Conservation (phyloP, 2,113 vertebrate species). For the Melierax canorus region DNA sequence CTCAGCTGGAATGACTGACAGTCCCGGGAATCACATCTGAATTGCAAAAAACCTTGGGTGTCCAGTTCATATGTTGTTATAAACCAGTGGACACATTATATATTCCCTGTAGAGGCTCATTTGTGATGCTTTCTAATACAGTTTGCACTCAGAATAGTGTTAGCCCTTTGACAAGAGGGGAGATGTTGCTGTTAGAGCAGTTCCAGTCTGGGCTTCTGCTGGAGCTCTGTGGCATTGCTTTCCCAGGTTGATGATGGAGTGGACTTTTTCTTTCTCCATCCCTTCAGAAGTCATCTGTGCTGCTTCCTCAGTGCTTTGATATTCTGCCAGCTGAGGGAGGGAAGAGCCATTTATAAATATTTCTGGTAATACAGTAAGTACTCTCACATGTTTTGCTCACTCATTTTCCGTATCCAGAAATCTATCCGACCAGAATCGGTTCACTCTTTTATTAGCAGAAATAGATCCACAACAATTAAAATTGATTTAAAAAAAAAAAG, state of each 20-base stretch:
- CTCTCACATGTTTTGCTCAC: conserved; percentile 56
- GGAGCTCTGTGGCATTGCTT: background rate
- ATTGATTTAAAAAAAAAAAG: conserved; percentile 9
- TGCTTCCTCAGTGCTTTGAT: conserved; percentile 56
- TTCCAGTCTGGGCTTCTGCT: background rate
- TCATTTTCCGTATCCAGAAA: conserved; percentile 60
- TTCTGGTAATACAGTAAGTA: conserved; percentile 70
- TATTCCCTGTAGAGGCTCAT: background rate
- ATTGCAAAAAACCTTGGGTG: background rate
- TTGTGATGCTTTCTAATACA: background rate
- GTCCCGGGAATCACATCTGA: background rate
- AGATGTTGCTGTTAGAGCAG: background rate
- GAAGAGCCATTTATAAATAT: conserved; percentile 66
- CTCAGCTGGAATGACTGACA: background rate
- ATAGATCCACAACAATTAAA: conserved; percentile 61
- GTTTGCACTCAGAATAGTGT: background rate
- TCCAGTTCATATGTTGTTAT: background rate
- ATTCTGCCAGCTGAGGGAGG: conserved; percentile 49
- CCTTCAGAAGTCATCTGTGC: background rate
- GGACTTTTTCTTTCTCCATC: conserved; percentile 32
- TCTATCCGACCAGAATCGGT: conserved; percentile 56
- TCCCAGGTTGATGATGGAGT: background rate
- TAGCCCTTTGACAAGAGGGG: background rate
- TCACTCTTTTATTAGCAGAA: conserved; percentile 61
- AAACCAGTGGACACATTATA: background rate